A percentile compares a stretch with the other conserved stretches of the same genome.
Evolutionary conservation across 1,140 invertebrate genomes (phyloP).

Genomic region (Calosoma granatense): DNA sequence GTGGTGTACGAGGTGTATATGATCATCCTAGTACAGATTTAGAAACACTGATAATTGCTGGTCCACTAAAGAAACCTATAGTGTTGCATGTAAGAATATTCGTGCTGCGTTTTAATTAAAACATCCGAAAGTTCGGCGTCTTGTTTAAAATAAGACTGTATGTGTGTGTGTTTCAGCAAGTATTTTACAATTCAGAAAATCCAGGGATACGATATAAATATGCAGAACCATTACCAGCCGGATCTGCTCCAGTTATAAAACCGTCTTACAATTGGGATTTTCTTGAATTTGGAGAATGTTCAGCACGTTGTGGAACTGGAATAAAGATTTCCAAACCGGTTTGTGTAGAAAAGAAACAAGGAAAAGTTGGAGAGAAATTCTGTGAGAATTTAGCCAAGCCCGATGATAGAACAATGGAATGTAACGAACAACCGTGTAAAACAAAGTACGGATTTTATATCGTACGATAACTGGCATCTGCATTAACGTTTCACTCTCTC

Average conservation of each 20-base stretch:
- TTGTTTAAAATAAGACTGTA: background rate
- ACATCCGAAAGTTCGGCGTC: too few relatives aligned
- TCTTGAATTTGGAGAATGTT: constrained; percentile 36
- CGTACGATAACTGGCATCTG: background rate
- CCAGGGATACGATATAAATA: constrained; percentile 37
- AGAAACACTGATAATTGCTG: constrained; percentile 38
- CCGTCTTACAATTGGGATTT: constrained; percentile 42
- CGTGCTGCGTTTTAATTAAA: too few relatives aligned
- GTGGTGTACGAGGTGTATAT: constrained; percentile 33
- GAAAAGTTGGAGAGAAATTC: constrained; percentile 35
- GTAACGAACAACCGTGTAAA: constrained; percentile 36
- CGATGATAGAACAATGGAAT: constrained; percentile 30
- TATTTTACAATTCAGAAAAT: constrained; percentile 32
- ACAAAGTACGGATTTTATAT: constrained; percentile 31
- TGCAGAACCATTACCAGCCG: constrained; percentile 25
- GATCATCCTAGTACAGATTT: constrained; percentile 32
- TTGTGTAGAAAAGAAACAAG: constrained; percentile 37
- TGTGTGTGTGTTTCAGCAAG: constrained; percentile 27
- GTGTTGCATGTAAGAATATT: constrained; percentile 32
- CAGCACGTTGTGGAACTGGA: constrained; percentile 38
- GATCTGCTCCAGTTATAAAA: constrained; percentile 18
- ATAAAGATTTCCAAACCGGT: constrained; percentile 30
- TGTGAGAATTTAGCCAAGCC: constrained; percentile 33
- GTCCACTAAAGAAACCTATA: constrained; percentile 36
- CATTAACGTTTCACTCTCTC: background rate